These are phyloP conservation scores for Nerophis ophidion DNA, from an alignment of 2,113 vertebrate species.

Conservation along the genomic window DNA sequence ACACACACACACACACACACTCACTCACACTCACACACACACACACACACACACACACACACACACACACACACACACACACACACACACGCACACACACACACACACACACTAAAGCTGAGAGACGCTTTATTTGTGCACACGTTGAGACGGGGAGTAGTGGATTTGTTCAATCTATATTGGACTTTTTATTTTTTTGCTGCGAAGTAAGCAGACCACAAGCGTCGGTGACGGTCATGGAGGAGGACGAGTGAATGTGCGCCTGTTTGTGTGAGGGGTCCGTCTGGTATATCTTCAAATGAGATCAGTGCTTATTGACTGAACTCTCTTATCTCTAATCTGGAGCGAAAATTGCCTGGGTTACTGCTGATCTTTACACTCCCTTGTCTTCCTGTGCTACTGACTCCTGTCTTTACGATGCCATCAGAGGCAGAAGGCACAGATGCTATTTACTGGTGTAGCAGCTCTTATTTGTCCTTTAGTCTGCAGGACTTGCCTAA, in stretches of 20 bases:
- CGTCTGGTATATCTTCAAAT: constrained; percentile 70
- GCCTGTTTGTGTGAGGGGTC: constrained; percentile 26
- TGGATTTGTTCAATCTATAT: constrained; percentile 13
- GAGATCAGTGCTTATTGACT: constrained; percentile 75
- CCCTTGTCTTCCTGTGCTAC: constrained; percentile 40
- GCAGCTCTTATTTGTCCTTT: constrained; percentile 17
- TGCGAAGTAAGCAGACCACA: constrained; percentile 7
- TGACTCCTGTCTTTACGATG: constrained; percentile 61
- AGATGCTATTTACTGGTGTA: constrained; percentile 61
- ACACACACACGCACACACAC: too few species aligned
- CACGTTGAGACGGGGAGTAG: background rate
- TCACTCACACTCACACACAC: too few species aligned
- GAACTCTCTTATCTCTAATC: constrained; percentile 72
- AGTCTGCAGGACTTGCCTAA: constrained; percentile 9
- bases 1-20: too few species aligned
- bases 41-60: too few species aligned
- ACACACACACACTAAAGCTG: background rate
- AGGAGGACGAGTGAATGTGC: constrained; percentile 11
- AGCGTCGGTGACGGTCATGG: constrained; percentile 3
- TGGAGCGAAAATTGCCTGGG: constrained; percentile 67
- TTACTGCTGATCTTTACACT: constrained; percentile 51
- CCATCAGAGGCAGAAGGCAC: constrained; percentile 54
- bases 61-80: too few species aligned
- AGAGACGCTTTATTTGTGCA: background rate
- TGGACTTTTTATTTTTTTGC: constrained; percentile 4